Evolutionary conservation across 2,113 vertebrate species (phyloP).

Genomic region (Megalops atlanticus): DNA sequence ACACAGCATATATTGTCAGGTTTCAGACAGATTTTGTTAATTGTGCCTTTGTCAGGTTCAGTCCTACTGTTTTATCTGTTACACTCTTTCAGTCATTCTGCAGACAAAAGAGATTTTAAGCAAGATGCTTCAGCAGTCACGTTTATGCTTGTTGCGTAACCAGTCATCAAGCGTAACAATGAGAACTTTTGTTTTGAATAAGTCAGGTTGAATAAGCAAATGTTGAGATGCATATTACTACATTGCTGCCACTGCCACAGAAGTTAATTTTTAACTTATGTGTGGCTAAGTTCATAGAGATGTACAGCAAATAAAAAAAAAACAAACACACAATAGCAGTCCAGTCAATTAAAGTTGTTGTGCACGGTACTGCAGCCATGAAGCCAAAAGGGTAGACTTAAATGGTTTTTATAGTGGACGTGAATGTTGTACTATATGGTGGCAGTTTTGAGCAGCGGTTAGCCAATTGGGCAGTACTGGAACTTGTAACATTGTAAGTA

Average conservation of each 20-base stretch:
- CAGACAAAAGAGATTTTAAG: too few species aligned
- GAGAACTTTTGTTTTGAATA: too few species aligned
- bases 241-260: neutral
- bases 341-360: neutral
- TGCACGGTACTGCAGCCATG: neutral
- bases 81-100: too few species aligned
- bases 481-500: too few species aligned
- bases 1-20: too few species aligned
- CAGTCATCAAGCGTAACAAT: too few species aligned
- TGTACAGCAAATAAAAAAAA: neutral
- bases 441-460: neutral
- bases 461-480: neutral
- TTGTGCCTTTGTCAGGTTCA: too few species aligned
- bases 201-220: too few species aligned
- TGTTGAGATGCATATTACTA: neutral
- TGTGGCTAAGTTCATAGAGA: neutral
- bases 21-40: too few species aligned
- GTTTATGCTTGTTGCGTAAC: too few species aligned
- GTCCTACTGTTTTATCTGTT: too few species aligned
- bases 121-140: too few species aligned
- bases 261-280: neutral
- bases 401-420: neutral
- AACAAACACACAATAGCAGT: neutral
- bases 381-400: neutral
- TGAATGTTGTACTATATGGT: neutral